Base-by-base conservation (phyloP, 1,140 invertebrate species). In the Cyclargus thomasi region DNA sequence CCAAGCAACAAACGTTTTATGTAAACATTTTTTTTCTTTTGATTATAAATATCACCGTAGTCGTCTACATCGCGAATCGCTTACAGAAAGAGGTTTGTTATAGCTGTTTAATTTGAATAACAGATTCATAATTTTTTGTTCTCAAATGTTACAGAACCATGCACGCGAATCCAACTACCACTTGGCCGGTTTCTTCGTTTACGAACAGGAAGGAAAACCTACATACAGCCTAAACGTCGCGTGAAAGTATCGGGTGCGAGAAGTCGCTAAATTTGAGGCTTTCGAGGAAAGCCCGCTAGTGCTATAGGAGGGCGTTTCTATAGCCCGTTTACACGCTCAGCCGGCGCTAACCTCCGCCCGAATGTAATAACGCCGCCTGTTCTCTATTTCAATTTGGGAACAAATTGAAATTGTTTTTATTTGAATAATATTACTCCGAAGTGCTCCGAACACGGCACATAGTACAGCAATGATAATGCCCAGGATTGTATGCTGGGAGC, bases 321-420 rank as follows among this genome's bases (percentile, higher is more conserved):
- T 90, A 74, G 85, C 73, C 86, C 88, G 81, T 90, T 90, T 88
- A 88, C 88, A 90, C 86, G 85, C 86, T 90, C 84, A 88, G 79
- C 78, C 80, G 82, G 70, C 77, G 82, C 80, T 85, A 90, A 87
- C 85, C 85, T 90, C 85, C 87, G 87, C 85, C 86, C 86, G 84
- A 82, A 83, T 79, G 82, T 85, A 86, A 88, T 90, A 90, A 86
- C 77, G 79, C 77, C 79, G 82, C 79, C 79, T 80, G 82, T 79
- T 83, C 83, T 86, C 86, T 83, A 82, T 90, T 90, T 90, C 88
- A 88, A 90, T 90, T 88, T 90, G 81, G 79, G 73, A 82, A 83
- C 86, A 88, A 90, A 90, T 90, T 88, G 86, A 87, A 88, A 90
- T 88, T 88, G 88, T 88, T 85, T 88, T 90, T 88, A 88, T 88